Percentiles rank a stretch among this genome's conserved stretches.
phyloP scores from a whole-genome alignment of 2,797 vertebrate genomes.

The Eurystomus glaucurus region DNA sequence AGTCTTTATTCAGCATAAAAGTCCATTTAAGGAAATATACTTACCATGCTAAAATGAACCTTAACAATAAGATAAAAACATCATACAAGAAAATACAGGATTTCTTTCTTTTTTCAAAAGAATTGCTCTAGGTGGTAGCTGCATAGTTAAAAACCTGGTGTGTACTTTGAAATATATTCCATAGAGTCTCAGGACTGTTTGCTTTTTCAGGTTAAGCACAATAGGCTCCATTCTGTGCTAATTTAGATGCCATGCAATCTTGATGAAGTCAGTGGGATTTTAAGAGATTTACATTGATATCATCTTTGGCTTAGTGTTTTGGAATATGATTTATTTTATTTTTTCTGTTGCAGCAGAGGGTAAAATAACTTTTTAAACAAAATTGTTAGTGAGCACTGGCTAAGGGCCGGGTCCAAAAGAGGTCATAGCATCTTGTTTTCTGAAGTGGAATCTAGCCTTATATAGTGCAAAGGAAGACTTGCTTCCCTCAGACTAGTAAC shows the following conservation, averaged over 20 bases:
- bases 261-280: background rate
- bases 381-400: background rate
- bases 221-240: background rate
- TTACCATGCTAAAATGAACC: conserved; percentile 25
- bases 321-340: background rate
- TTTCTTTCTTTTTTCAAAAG: background rate
- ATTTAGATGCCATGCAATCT: background rate
- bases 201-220: conserved; percentile 12
- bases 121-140: background rate
- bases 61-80: conserved; percentile 8
- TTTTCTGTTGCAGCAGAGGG: background rate
- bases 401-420: background rate
- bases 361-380: background rate
- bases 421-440: background rate
- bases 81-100: background rate
- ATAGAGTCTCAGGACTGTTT: conserved; percentile 1
- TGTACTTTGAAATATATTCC: background rate
- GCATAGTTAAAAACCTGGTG: background rate
- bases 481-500: background rate
- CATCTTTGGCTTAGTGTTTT: conserved; percentile 19
- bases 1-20: background rate
- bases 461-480: background rate
- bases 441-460: background rate
- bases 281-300: background rate
- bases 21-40: background rate